Base-by-base conservation (phyloP, 1,140 invertebrate species). In the Tetragonula clypearis region DNA sequence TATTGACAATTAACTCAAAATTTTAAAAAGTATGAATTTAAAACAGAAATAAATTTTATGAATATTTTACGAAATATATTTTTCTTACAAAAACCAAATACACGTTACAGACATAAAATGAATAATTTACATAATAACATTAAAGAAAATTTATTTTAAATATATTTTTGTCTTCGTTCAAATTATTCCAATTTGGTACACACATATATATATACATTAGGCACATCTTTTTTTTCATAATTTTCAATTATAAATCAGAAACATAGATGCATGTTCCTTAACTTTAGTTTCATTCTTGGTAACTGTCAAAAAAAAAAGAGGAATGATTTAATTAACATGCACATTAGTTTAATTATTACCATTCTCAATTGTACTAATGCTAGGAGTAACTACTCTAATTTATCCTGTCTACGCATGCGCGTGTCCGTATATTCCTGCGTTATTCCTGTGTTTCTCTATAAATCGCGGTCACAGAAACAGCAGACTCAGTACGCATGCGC, bases 401-500 rank as follows among this genome's bases (percentile, higher is more conserved):
- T 12, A 5, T 58, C 19, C 12, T 23, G 1, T 5, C 15, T 68
- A 65, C 74, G 81, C 81, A 78, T 69, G 81, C 49, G 80, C 6
- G n/a, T 35, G 2, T 6, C 53, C 23, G 30, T 21, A 23, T 69
- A n/a, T 49, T 19, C 12, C 65, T 78, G n/a, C 65, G 41, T 82
- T 82, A 75, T 55, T 21, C 58, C 15, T n/a, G 26, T 41, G 35
- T 66, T 82, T 82, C 53, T 12, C 26, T 1, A 4, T 21, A 68
- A 83, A 83, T 69, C 74, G 73, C 74, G 81, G 74, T 78, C 62
- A 69, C 23, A 58, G 41, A 82, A n/a, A 78, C 71, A 55, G 71
- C 58, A 65, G 41, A 65, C 21, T 6, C 0, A 2, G 12, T 21
- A 65, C 65, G 66, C 82, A 71, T 84, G 82, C 76, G 82, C 9